Base-by-base conservation (phyloP, 2,888 invertebrate genomes). In the Euzophera pinguis region DNA sequence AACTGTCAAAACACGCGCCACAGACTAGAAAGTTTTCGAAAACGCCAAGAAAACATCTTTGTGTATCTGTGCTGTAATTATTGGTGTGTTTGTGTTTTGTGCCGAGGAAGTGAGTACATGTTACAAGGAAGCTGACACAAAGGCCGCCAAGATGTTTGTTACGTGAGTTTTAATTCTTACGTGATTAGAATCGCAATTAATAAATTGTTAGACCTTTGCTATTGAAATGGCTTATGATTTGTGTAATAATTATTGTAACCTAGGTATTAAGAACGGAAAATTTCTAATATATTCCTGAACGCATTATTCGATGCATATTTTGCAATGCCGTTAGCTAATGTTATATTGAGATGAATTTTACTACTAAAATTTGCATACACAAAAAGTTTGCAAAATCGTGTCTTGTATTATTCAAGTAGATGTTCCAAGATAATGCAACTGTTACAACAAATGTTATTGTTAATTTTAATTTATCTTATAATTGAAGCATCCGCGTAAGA, bases 101-200 rank as follows among this genome's bases (percentile, higher is more conserved):
- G 73, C 64, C 62, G 63, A 71, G 73, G 63, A 70, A 73, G 81
- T 78, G 78, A 72, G 83, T 84, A 78, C 68, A 81, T 84, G 80
- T 71, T 63, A 77, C 71, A 72, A 75, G 80, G 81, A 81, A 83
- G 77, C 75, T 79, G 75, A 77, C 63, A n/a, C 45, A 49, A 62
- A 75, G 70, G 69, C 67, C 69, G 58, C 56, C 69, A 47, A 81
- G 70, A 89, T 89, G 89, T 85, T 88, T 74, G 87, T 88, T 86
- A 84, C 86, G 89, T 89, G 70, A 87, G 88, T 85, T 71, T 71
- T 65, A 61, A 64, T 64, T 61, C 66, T 59, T 60, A 54, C 55
- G 65, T 72, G 71, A 68, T 77, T 68, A 64, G 67, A 67, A 69
- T 72, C 53, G 52, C 65, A 65, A 72, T 74, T 69, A 71, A 68